Conservation (phyloP, 2,797 vertebrate genomes). For the Urocyon cinereoargenteus region DNA sequence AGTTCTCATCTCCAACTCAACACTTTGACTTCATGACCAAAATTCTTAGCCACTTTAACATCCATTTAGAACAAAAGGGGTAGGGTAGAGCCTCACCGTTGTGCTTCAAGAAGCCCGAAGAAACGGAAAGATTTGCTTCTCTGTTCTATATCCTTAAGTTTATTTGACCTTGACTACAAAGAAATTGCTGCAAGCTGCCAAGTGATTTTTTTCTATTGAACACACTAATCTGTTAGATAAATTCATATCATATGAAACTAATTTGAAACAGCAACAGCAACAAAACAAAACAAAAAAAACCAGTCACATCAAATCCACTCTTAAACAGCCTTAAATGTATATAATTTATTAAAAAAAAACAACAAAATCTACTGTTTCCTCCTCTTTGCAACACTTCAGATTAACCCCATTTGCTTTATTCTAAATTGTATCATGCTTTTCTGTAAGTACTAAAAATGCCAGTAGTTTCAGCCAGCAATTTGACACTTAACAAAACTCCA, state of each 20-base stretch:
- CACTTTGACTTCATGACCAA: neutral
- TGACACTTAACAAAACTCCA: neutral
- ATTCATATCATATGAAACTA: neutral
- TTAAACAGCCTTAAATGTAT: neutral
- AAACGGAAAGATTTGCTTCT: accelerated
- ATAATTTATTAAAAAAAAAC: neutral
- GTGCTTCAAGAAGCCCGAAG: neutral
- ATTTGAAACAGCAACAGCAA: neutral
- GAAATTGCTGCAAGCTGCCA: neutral
- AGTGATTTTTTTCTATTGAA: neutral
- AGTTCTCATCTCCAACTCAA: neutral
- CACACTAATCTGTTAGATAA: neutral
- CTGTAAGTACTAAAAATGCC: conserved; percentile 8
- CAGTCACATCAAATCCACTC: neutral
- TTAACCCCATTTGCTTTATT: neutral
- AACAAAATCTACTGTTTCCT: neutral
- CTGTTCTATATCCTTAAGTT: neutral
- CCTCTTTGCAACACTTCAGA: neutral
- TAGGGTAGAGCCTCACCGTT: neutral
- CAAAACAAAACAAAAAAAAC: neutral
- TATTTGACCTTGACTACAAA: neutral
- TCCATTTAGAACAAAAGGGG: neutral
- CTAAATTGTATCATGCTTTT: neutral
- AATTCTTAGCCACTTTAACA: neutral
- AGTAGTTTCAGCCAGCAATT: neutral